phyloP scores from a whole-genome alignment of 2,797 vertebrate species.

The Phoeniculus purpureus region DNA sequence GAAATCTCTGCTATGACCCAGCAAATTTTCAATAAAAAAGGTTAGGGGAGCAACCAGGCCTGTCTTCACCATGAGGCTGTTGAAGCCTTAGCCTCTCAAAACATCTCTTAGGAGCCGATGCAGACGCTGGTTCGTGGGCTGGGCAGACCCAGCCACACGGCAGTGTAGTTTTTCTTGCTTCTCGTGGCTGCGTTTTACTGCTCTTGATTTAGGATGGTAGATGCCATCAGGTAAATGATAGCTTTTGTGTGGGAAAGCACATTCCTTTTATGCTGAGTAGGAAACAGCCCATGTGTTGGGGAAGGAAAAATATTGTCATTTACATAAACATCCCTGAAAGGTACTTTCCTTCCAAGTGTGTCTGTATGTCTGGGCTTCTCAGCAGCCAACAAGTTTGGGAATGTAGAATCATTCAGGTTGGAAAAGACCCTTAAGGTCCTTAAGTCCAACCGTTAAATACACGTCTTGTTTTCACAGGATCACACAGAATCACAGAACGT shows the following conservation, averaged over 20 bases:
- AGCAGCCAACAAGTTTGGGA: neutral
- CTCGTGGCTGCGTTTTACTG: neutral
- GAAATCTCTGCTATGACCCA: neutral
- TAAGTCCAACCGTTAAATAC: neutral
- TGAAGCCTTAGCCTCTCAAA: neutral
- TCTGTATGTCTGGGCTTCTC: neutral
- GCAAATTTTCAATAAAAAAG: neutral
- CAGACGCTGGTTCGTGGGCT: accelerated
- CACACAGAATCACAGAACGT: too few relatives aligned
- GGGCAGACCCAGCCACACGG: neutral
- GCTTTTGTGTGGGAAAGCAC: neutral
- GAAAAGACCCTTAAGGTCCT: neutral
- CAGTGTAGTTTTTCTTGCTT: neutral
- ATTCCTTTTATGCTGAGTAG: neutral
- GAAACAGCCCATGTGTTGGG: neutral
- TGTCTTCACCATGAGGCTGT: neutral
- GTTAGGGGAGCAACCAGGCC: neutral
- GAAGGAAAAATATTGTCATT: neutral
- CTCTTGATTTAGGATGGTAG: neutral
- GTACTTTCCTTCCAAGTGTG: neutral
- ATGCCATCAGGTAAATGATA: neutral
- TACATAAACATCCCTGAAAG: neutral
- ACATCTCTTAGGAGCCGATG: neutral
- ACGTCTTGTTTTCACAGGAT: neutral
- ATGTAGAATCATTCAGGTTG: neutral